Base-by-base conservation (phyloP, 2,888 invertebrate genomes). In the Azorinus chamasolen region DNA sequence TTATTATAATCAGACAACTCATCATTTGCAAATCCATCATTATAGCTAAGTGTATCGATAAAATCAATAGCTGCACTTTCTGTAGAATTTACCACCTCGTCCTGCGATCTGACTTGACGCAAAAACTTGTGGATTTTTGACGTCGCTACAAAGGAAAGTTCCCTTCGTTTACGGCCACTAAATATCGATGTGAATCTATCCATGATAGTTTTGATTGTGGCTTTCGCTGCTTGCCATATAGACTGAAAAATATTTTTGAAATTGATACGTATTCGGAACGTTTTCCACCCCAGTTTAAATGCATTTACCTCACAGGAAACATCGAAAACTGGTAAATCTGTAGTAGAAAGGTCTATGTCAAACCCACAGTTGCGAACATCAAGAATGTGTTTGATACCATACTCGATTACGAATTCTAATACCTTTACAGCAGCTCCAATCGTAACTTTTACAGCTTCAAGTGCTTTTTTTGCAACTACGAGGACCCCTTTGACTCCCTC, bases 361-460 rank as follows among this genome's bases (percentile, higher is more conserved):
- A 79, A 82, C 8, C 70, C 70, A 70, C 82, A 82, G 22, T 82
- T 82, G 39, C 57, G 57, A 3, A 79, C 69, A 45, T 81, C 81
- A 18, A 81, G 51, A 6, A 81, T 37, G 10, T 55, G 59, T 39
- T 74, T 54, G 3, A 78, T 6, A 18, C 77, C 81, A 53, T 68
- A 61, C 45, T 69, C 51, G 2, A 78, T 65, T 5, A 81, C 57
- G 18, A 74, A 62, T 27, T 81, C 68, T 5, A 78, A 45, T 16
- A 71, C 69, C 27, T 71, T 70, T 12, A 65, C 39, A 14, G 65
- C 80, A 32, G 43, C 63, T 12, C 58, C 54, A 8, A 83, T 54
- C 14, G 69, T 69, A 18, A 62, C 1, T 59, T 81, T 78, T 1
- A 81, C 68, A 12, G 57, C 66, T 46, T 81, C 80, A 22, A 81